These are phyloP conservation scores for Xanthorhoe spadicearia DNA, from an alignment of 2,888 invertebrate species.

Conservation along the genomic window DNA sequence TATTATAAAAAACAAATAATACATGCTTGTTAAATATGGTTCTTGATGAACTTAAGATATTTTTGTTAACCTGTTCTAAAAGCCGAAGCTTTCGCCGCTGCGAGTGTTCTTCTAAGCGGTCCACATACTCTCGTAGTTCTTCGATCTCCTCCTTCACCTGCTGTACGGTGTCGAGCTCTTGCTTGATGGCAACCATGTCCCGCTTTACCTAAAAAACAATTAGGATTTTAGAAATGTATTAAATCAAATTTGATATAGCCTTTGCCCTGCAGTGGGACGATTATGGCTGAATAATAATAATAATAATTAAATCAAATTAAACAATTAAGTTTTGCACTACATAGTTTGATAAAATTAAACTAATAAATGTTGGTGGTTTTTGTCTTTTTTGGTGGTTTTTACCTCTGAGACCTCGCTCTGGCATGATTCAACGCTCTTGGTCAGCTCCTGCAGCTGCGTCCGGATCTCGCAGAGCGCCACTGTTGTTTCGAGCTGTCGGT, in stretches of 20 bases:
- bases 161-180: conserved; percentile 96
- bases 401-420: conserved; percentile 96
- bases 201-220: conserved; percentile 88
- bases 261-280: too few relatives aligned
- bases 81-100: conserved; percentile 95
- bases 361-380: conserved; percentile 37
- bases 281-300: too few relatives aligned
- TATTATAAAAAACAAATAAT: too few relatives aligned
- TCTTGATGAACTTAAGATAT: background rate
- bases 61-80: conserved; percentile 92
- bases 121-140: conserved; percentile 95
- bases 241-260: too few relatives aligned
- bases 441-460: conserved; percentile 95
- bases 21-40: background rate
- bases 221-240: background rate
- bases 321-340: too few relatives aligned
- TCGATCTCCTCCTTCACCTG: conserved; percentile 98
- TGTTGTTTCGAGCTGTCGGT: conserved; percentile 96
- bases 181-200: conserved; percentile 97
- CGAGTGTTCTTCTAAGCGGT: conserved; percentile 95
- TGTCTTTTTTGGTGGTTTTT: conserved; percentile 82
- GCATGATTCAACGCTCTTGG: conserved; percentile 97
- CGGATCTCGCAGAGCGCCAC: conserved; percentile 97
- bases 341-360: too few relatives aligned
- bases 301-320: background rate